Percentiles rank a stretch among this genome's conserved stretches.
Conservation (phyloP, 2,113 vertebrate species). For the Ctenodactylus gundi region DNA sequence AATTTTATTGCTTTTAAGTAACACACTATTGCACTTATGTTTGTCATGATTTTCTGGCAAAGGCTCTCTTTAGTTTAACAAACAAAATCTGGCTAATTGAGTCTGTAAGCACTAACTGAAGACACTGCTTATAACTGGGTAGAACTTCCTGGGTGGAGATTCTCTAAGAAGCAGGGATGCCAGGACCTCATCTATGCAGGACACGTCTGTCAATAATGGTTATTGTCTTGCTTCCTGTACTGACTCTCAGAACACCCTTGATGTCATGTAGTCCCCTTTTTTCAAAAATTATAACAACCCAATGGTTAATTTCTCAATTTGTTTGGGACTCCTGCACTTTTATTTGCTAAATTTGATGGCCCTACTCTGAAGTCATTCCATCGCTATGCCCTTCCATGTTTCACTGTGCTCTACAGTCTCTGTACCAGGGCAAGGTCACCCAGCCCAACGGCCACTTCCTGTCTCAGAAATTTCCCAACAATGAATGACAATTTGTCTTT, state of each 20-base stretch:
- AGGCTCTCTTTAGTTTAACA: not conserved
- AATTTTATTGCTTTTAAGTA: constrained; percentile 44
- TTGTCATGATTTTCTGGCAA: not conserved
- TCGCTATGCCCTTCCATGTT: not conserved
- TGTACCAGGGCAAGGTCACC: not conserved
- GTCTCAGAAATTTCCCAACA: not conserved
- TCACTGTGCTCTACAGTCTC: not conserved
- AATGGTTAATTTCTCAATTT: not conserved
- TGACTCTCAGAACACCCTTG: not conserved
- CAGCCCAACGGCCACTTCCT: not conserved
- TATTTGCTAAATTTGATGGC: not conserved
- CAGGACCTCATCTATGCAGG: not conserved
- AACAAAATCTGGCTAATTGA: not conserved
- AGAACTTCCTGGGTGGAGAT: not conserved
- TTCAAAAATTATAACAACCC: not conserved
- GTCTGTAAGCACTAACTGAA: not conserved
- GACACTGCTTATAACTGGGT: not conserved
- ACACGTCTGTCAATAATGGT: not conserved
- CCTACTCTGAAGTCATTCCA: not conserved
- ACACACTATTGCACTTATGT: not conserved
- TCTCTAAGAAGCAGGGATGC: not conserved
- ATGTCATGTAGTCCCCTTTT: not conserved
- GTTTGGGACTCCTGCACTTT: not conserved
- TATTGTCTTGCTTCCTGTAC: not conserved
- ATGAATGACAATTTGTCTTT: not conserved